phyloP scores from a whole-genome alignment of 2,797 vertebrate species.

The Sphaeramia orbicularis region DNA sequence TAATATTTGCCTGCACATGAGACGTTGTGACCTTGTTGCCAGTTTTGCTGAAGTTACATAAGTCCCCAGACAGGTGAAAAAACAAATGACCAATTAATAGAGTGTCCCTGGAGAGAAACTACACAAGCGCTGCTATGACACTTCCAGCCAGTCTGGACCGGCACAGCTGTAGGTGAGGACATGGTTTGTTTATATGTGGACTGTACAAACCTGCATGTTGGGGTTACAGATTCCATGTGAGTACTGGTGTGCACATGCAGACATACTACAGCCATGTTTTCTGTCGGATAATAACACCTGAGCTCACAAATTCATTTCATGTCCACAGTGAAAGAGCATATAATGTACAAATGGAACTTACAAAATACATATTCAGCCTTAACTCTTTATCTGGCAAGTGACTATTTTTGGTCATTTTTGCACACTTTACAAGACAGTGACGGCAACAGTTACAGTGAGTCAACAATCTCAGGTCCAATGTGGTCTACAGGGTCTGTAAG shows the following conservation, averaged over 20 bases:
- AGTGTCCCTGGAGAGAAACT: conserved; percentile 48
- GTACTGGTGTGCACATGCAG: conserved; percentile 7
- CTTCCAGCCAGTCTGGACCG: conserved; percentile 30
- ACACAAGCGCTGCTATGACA: conserved; percentile 26
- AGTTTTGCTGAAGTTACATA: conserved; percentile 60
- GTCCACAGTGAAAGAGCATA: too few species aligned
- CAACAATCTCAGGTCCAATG: too few species aligned
- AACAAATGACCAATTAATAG: conserved; percentile 73
- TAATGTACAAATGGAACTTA: too few species aligned
- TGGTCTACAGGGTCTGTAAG: too few species aligned
- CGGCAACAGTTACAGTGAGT: too few species aligned
- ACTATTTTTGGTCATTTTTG: too few species aligned
- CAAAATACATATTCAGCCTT: too few species aligned
- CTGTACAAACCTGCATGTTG: neutral
- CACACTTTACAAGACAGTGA: too few species aligned
- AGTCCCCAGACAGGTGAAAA: conserved; percentile 71
- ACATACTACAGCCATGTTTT: neutral
- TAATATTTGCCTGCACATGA: conserved; percentile 36
- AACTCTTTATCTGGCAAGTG: too few species aligned
- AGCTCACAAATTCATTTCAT: neutral
- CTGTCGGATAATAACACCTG: too few species aligned
- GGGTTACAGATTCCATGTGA: conserved; percentile 14
- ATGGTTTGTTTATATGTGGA: conserved; percentile 14
- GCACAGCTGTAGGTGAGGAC: conserved; percentile 58
- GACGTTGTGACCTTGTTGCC: conserved; percentile 57